Evolutionary conservation across 2,888 invertebrate species (phyloP), one percentile per base, ranked within the genome.

Genomic region (Dynastes maya): DNA sequence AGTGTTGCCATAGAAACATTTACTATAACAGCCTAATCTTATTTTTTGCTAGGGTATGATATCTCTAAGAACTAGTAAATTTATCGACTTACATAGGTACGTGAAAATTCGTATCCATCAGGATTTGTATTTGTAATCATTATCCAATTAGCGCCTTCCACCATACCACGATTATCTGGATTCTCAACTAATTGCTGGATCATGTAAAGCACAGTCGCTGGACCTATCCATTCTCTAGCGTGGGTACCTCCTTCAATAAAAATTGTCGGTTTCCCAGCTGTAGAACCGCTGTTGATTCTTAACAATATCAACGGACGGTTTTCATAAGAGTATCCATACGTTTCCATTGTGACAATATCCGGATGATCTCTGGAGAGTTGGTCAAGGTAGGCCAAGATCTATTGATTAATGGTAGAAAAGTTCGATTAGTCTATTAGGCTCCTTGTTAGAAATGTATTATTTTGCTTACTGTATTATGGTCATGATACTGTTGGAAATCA

Each of bases 221-320:
- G 92, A 0, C 94, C 91, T 78, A 94, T 92, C 95, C 95, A 95
- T 88, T 95, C 95, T 70, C 94, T 90, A 0, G 92, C 91, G 83
- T 93, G 93, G 71, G 92, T 91, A 1, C 91, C 92, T 68, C 90
- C 92, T 80, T 93, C 93, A 37, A 93, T 89, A 80, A 93, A 88
- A 81, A 93, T 90, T 1, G 90, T 88, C 0, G 93, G 93, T 78
- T 92, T 92, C 80, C 87, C 82, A 64, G 88, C 89, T 11, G 68
- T 22, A 4, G 45, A 9, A 11, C 91, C 90, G 27, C 90, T 91
- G 2, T 92, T 92, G 77, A 95, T 91, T 86, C 91, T 93, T 11
- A 94, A 88, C 53, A 91, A 90, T 77, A 91, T 90, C 11, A 90
- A 83, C 29, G 87, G 86, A 55, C 86, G 85, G 49, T 91, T 83